Percentiles rank a stretch among this genome's conserved stretches.
Conservation (phyloP, 2,888 invertebrate species). For the Drosophila bunnanda region DNA sequence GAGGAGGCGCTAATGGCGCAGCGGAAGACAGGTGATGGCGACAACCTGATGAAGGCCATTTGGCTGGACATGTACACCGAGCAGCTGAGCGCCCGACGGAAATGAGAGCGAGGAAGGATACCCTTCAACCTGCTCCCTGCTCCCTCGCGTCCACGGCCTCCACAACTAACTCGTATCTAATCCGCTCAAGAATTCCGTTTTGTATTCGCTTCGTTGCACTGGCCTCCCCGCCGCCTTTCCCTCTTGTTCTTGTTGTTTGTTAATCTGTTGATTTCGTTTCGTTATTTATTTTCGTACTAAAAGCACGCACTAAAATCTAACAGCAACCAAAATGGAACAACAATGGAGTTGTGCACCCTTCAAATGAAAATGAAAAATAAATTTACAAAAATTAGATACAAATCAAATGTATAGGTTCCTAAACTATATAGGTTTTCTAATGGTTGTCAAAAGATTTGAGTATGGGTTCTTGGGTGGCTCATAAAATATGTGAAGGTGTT, state of each 20-base stretch:
- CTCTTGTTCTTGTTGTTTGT: conserved; percentile 14
- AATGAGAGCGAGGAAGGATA: conserved; percentile 40
- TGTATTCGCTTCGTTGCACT: conserved; percentile 23
- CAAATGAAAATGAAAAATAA: conserved; percentile 16
- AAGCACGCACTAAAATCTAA: conserved; percentile 57
- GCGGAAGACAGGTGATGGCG: conserved; percentile 85
- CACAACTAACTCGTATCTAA: conserved; percentile 27
- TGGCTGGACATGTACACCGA: conserved; percentile 85
- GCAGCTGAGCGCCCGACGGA: conserved; percentile 81
- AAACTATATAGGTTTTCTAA: conserved; percentile 3
- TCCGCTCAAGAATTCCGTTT: conserved; percentile 25
- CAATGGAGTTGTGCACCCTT: conserved; percentile 46
- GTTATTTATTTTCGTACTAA: conserved; percentile 53
- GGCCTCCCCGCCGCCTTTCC: conserved; percentile 7
- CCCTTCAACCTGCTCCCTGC: background rate
- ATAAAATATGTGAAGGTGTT: background rate
- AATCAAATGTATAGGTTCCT: conserved; percentile 8
- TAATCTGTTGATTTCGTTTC: conserved; percentile 28
- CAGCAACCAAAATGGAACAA: conserved; percentile 23
- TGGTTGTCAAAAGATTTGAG: background rate
- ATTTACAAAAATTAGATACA: conserved; percentile 26
- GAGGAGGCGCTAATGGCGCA: conserved; percentile 84
- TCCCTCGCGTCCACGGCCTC: conserved; percentile 11
- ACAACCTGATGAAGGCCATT: conserved; percentile 85
- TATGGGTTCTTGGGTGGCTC: background rate